Evolutionary conservation across 2,113 vertebrate genomes (phyloP), one percentile per base, ranked within the genome.

Genomic region (Propithecus coquereli): DNA sequence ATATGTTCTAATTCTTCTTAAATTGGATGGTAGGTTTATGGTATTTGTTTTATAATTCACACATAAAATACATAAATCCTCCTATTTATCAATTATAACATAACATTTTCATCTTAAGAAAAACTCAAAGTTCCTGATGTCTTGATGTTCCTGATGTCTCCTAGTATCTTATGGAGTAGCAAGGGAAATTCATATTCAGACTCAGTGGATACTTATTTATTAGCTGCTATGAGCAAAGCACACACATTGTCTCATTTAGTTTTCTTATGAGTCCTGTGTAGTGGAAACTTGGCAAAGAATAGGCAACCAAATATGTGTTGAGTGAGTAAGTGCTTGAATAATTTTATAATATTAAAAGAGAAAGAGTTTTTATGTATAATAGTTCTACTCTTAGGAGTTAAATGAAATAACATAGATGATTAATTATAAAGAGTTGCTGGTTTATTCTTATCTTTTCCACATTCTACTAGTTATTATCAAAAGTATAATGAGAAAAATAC

Each of bases 41-140:
- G 32, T 74, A 10, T 74, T 80, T 57, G 47, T 57, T 89, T 73
- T 86, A 66, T 32, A 80, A 73, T 57, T 77, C 80, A 66, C 30
- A 61, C 34, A 40, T 22, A 65, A 71, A 85, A 94, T 61, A 70
- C 4, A 68, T 11, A 50, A 80, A 95, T 73, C 25, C 0, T 90
- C 66, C 73, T 43, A 43, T 74, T 6, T 65, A 73, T 54, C 37
- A 70, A 87, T 57, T 92, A 40, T 40, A 94, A 43, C 23, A 57
- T 13, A 93, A 89, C 5, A 91, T 37, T 88, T 97, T 94, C 94
- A 82, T n/a, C n/a, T 83, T 77, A 94, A 77, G 66, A 86, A 94
- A 87, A 86, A 59, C 2, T 85, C 54, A 22, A 82, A 88, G 59
- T 81, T 93, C 52, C 73, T 94, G 59, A 76, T 65, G 32, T 87